Evolutionary conservation across 2,113 vertebrate genomes (phyloP).

Genomic region (Sardina pilchardus): DNA sequence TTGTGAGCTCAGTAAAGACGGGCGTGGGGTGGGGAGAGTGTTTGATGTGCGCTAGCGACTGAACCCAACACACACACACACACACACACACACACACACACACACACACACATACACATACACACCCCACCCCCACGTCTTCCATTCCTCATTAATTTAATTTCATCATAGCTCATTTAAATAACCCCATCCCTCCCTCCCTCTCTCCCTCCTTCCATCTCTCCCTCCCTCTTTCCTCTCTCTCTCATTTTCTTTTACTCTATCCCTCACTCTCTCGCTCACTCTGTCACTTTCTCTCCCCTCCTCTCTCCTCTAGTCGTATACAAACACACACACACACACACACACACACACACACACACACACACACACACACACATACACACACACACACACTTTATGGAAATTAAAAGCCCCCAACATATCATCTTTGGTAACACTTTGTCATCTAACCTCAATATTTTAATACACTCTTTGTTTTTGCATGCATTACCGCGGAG

Average conservation of each 20-base stretch:
- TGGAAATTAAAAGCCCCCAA: too few relatives aligned
- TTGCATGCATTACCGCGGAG: neutral
- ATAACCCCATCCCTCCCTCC: slow-evolving; percentile 18
- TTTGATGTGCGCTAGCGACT: slow-evolving; percentile 11
- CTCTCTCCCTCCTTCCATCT: neutral
- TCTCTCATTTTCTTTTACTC: neutral
- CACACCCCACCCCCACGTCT: too few relatives aligned
- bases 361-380: slow-evolving; percentile 19
- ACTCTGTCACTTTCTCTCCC: neutral
- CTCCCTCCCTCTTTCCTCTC: neutral
- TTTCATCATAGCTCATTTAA: slow-evolving; percentile 54
- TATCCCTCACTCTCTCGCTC: neutral
- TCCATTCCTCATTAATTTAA: slow-evolving; percentile 53
- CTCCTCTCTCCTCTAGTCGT: slow-evolving; percentile 15
- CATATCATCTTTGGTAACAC: too few relatives aligned
- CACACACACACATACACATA: too few relatives aligned
- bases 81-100: too few relatives aligned
- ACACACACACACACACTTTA: neutral
- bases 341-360: neutral
- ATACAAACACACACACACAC: neutral
- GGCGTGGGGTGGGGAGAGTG: slow-evolving; percentile 47
- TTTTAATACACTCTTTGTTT: neutral
- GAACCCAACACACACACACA: too few relatives aligned
- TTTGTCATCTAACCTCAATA: too few relatives aligned
- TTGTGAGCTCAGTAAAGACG: slow-evolving; percentile 54